A percentile compares a stretch with the other conserved stretches of the same genome.
Evolutionary conservation across 2,888 invertebrate species (phyloP).

Genomic region (Lochmaea capreae): DNA sequence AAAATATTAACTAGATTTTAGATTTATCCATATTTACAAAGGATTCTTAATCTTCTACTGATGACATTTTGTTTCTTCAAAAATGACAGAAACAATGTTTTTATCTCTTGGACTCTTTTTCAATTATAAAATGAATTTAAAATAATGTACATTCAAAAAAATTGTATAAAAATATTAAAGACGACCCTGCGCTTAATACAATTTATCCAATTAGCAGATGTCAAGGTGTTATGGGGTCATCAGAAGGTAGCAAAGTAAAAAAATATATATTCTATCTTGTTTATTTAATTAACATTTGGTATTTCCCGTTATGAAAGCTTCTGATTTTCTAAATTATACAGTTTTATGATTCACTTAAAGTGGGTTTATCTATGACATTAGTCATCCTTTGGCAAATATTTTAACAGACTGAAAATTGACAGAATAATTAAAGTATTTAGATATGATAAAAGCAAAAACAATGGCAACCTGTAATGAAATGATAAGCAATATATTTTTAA

Average conservation of each 20-base stretch:
- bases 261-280: neutral
- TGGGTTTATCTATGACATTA: neutral
- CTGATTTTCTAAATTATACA: neutral
- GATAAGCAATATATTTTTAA: no score
- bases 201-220: neutral
- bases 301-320: constrained; percentile 1
- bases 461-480: no score
- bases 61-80: no score
- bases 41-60: no score
- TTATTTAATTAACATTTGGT: constrained; percentile 1
- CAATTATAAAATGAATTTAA: no score
- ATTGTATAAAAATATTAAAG: neutral
- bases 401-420: neutral
- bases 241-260: neutral
- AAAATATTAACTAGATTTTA: no score
- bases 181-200: neutral
- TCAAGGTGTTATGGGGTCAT: constrained; percentile 2
- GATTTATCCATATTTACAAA: no score
- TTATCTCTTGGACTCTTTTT: no score
- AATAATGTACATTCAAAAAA: no score
- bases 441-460: no score
- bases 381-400: neutral
- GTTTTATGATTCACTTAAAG: neutral
- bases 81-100: no score
- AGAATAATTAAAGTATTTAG: neutral